Base-by-base conservation (phyloP, 1,140 invertebrate genomes). In the Heliconius congener region DNA sequence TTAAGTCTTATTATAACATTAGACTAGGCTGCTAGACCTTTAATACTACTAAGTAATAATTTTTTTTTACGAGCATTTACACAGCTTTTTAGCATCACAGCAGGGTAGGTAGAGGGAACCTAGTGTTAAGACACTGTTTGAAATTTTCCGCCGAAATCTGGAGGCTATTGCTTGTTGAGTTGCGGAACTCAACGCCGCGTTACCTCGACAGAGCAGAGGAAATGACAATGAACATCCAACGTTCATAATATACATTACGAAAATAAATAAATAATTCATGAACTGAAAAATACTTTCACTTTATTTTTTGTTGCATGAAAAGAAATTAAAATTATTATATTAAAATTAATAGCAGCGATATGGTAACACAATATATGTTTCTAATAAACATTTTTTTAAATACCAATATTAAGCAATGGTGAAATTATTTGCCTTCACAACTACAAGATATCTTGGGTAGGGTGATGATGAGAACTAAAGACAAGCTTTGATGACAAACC, bases 401-500 rank as follows among this genome's bases (percentile, higher is more conserved):
- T 6, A 19, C 6, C 5, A n/a, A 57, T 3, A 19, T n/a, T 66
- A 66, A 27, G 11, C 27, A 19, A 16, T 52, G 50, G 57, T 27
- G 57, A 5, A 30, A 66, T 66, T 66, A 66, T 66, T 60, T 23
- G 57, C 6, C 19, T n/a, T 11, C 30, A 66, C 30, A 34, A 34
- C 34, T 37, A 37, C 23, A 66, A 27, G 60, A 66, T 16, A 16
- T 66, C 60, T 66, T 30, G 13, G 60, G 27, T 27, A 30, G 60
- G 60, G 3, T 30, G 23, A n/a, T 16, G 71, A 42, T 72, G 42
- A n/a, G 74, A 70, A 74, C 72, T 77, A 72, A 72, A 50, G 34
- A 78, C 80, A 52, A n/a, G 76, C 75, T 76, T 76, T 71, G 80
- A 81, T 52, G 72, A 76, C 30, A 78, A 77, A 81, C 80, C 80